Percentiles rank a stretch among this genome's conserved stretches.
phyloP scores from a whole-genome alignment of 2,113 vertebrate species.

The Tetrax tetrax region DNA sequence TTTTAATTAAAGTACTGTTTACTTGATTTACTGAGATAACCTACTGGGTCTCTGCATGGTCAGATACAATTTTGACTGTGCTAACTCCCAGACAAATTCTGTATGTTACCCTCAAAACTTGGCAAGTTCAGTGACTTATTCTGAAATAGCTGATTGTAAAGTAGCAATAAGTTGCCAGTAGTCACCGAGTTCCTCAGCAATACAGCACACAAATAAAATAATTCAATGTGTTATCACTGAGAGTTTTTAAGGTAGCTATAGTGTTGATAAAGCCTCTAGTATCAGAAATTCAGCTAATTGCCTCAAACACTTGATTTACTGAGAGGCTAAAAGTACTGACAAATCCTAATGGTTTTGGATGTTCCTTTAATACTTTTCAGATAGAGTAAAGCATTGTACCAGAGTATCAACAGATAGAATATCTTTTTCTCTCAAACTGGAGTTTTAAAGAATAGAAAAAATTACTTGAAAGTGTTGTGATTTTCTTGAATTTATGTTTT shows the following conservation, averaged over 20 bases:
- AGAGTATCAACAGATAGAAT: neutral
- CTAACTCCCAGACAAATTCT: neutral
- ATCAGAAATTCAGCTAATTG: conserved; percentile 7
- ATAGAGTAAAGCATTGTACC: neutral
- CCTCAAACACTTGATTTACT: conserved; percentile 26
- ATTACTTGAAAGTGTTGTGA: neutral
- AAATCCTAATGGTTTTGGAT: neutral
- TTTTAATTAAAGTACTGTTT: neutral
- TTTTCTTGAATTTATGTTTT: neutral
- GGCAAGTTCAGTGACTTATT: neutral
- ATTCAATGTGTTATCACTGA: neutral
- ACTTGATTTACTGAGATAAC: too few species aligned
- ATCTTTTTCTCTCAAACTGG: neutral
- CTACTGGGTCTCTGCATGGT: neutral
- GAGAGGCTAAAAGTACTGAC: neutral
- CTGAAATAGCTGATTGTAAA: neutral
- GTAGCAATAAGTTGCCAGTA: neutral
- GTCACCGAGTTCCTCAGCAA: neutral
- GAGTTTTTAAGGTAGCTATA: conserved; percentile 5
- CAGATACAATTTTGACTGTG: neutral
- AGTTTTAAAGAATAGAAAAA: neutral
- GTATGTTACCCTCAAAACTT: neutral
- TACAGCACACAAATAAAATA: neutral
- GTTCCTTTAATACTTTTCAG: neutral
- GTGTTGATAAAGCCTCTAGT: neutral